phyloP scores from a whole-genome alignment of 2,113 vertebrate genomes.

The Melanerpes formicivorus region DNA sequence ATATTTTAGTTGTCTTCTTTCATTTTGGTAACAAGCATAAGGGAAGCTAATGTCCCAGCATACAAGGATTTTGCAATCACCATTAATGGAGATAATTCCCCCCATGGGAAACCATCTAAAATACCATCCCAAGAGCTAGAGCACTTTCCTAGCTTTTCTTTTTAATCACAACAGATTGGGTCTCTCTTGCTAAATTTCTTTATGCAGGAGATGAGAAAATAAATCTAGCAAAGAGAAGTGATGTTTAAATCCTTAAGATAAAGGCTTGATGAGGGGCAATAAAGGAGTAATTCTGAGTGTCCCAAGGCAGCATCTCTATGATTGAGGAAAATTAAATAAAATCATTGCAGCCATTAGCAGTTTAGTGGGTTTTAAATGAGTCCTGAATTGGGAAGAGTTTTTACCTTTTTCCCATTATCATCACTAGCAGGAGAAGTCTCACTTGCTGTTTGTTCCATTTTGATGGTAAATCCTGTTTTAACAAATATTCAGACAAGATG shows the following conservation, averaged over 20 bases:
- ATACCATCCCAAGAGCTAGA: neutral
- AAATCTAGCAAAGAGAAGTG: neutral
- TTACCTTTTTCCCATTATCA: neutral
- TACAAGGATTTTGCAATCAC: constrained; percentile 13
- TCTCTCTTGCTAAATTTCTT: neutral
- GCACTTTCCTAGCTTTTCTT: neutral
- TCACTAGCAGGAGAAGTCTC: neutral
- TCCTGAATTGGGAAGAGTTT: neutral
- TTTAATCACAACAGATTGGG: neutral
- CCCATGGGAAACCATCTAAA: constrained; percentile 23
- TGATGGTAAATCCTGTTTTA: neutral
- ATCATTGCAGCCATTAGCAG: neutral
- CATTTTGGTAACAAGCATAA: constrained; percentile 34
- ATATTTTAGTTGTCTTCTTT: constrained; percentile 45
- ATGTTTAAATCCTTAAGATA: constrained; percentile 19
- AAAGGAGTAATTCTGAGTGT: neutral
- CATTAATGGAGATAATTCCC: constrained; percentile 20
- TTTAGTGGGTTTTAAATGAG: neutral
- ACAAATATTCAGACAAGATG: neutral
- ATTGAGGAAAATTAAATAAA: neutral
- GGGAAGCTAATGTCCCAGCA: constrained; percentile 1
- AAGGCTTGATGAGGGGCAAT: neutral
- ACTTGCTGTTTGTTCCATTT: neutral
- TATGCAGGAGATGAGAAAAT: neutral
- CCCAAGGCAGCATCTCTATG: neutral